Percentiles rank a stretch among this genome's conserved stretches.
phyloP scores from a whole-genome alignment of 2,113 vertebrate genomes.

The Azemiops feae region DNA sequence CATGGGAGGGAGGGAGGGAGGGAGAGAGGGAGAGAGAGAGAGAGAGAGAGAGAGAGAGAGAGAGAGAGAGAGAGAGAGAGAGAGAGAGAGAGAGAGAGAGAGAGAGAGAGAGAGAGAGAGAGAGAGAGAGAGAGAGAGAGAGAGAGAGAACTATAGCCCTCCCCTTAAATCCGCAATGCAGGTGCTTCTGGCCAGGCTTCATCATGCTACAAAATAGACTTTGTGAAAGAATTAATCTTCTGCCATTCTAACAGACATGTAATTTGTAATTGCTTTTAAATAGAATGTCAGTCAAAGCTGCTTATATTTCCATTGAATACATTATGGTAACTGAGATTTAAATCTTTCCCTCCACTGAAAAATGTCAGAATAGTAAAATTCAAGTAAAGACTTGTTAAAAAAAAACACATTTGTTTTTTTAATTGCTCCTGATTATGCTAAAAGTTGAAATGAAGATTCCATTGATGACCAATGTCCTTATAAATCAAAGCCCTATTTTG shows the following conservation, averaged over 20 bases:
- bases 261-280: conserved; percentile 54
- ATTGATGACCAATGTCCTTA: not conserved
- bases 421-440: not conserved
- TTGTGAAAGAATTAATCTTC: conserved; percentile 46
- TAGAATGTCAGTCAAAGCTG: conserved; percentile 5
- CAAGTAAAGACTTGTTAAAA: not conserved
- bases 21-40: too few species aligned
- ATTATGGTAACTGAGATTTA: not conserved
- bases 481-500: not conserved
- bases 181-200: conserved; percentile 19
- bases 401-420: not conserved
- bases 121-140: not conserved
- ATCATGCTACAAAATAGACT: conserved; percentile 49
- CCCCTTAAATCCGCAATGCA: not conserved
- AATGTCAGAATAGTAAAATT: not conserved
- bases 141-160: not conserved
- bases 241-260: conserved; percentile 33
- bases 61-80: not conserved
- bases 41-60: not conserved
- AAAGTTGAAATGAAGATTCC: conserved; percentile 14
- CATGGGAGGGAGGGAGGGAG: too few species aligned
- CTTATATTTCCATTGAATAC: not conserved
- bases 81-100: too few species aligned
- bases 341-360: conserved; percentile 16
- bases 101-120: too few species aligned